These are phyloP conservation scores for Paraplagusia blochii DNA, from an alignment of 2,113 vertebrate species.

Conservation along the genomic window DNA sequence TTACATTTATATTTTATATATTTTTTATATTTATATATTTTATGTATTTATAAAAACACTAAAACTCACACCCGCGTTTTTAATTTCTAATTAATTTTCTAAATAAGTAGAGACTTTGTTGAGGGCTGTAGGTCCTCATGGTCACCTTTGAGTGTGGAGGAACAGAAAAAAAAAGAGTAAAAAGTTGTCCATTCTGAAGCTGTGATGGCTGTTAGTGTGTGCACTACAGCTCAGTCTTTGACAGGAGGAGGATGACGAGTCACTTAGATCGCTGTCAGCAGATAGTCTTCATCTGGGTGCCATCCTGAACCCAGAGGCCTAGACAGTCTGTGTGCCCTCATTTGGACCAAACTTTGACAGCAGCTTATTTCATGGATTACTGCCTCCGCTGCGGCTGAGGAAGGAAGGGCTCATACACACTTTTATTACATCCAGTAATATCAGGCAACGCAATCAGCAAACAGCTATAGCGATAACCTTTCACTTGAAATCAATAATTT, in stretches of 20 bases:
- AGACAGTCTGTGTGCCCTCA: conserved; percentile 8
- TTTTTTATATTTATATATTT: no score
- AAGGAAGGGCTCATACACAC: not conserved
- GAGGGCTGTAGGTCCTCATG: not conserved
- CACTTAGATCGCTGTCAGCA: conserved; percentile 9
- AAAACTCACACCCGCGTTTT: no score
- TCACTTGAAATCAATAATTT: conserved; percentile 21
- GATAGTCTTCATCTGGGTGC: conserved; percentile 9
- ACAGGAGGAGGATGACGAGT: conserved; percentile 16
- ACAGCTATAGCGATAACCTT: conserved; percentile 12
- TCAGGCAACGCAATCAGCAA: conserved; percentile 3
- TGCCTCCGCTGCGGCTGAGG: conserved; percentile 16
- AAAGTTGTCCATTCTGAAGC: conserved; percentile 4
- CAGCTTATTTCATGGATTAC: conserved; percentile 45
- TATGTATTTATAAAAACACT: no score
- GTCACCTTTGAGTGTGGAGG: not conserved
- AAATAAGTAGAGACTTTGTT: not conserved
- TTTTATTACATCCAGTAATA: conserved; percentile 14
- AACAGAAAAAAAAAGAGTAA: not conserved
- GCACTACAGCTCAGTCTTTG: conserved; percentile 9
- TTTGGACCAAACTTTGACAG: conserved; percentile 17
- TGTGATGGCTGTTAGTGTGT: conserved; percentile 1
- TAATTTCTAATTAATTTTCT: conserved; percentile 1
- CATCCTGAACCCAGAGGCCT: conserved; percentile 7
- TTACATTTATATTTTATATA: no score